Evolutionary conservation across 2,113 vertebrate species (phyloP).

Genomic region (Cephalophus harveyi): DNA sequence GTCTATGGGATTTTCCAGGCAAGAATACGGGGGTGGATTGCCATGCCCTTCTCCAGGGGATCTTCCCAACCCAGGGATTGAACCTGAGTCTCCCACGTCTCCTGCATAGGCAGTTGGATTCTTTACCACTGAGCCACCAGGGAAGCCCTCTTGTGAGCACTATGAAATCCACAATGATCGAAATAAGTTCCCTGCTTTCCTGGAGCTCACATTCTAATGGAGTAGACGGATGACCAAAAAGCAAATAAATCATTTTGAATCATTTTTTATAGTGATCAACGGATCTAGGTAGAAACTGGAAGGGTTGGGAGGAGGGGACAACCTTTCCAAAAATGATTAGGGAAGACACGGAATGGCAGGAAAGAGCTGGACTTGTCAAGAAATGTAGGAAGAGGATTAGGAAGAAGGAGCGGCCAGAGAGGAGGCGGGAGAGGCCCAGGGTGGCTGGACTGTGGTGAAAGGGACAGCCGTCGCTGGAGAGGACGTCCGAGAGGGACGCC

Average conservation of each 20-base stretch:
- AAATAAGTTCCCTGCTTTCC: background rate
- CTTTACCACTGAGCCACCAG: background rate
- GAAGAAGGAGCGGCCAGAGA: background rate
- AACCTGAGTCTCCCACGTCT: background rate
- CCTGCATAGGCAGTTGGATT: background rate
- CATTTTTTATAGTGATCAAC: background rate
- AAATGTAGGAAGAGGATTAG: background rate
- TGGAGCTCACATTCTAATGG: background rate
- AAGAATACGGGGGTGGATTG: background rate
- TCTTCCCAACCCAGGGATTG: background rate
- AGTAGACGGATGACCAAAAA: background rate
- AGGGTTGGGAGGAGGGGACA: background rate
- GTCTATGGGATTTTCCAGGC: background rate
- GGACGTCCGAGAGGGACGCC: background rate
- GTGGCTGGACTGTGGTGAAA: background rate
- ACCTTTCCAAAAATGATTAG: background rate
- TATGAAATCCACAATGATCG: background rate
- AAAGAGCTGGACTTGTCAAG: background rate
- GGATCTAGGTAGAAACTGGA: background rate
- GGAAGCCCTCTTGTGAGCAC: background rate
- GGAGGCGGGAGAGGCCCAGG: background rate
- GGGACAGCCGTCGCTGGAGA: background rate
- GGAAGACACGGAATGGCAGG: background rate
- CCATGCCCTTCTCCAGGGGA: background rate
- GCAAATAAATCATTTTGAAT: background rate